A percentile compares a stretch with the other conserved stretches of the same genome.
Evolutionary conservation across 2,113 vertebrate species (phyloP).

Genomic region (Sus scrofa): T2T-Sscrofa CM000819.6:33446001-33446500

Average conservation of each 20-base stretch:
- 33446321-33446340: too few relatives aligned
- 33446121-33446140: constrained; percentile 11
- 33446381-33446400: too few relatives aligned
- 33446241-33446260: not conserved
- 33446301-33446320: too few relatives aligned
- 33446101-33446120: not conserved
- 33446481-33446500: too few relatives aligned
- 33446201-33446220: constrained; percentile 2
- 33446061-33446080: constrained; percentile 96
- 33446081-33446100: constrained; percentile 88
- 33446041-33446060: constrained; percentile 98
- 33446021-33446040: constrained; percentile 91
- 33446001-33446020: not conserved
- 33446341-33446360: too few relatives aligned
- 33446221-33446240: constrained; percentile 76
- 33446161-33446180: not conserved
- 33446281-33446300: too few relatives aligned
- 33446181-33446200: not conserved
- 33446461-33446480: too few relatives aligned
- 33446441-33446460: too few relatives aligned
- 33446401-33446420: too few relatives aligned
- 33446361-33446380: too few relatives aligned
- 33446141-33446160: constrained; percentile 44
- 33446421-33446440: too few relatives aligned
- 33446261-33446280: not conserved